These are phyloP conservation scores for Carassius carassius DNA, from an alignment of 2,113 vertebrate genomes.

Conservation along the genomic window DNA sequence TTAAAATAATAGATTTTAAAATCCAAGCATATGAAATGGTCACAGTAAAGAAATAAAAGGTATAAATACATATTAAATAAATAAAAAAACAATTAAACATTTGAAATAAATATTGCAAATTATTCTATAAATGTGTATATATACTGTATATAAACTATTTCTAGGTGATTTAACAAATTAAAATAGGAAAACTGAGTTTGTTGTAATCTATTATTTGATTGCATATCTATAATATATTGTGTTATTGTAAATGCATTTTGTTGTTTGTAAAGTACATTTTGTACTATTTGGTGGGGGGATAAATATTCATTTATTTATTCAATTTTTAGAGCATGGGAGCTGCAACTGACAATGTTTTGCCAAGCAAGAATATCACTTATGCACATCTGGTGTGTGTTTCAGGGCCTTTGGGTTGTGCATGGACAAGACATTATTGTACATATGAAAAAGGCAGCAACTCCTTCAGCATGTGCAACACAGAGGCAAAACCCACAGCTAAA, in stretches of 20 bases:
- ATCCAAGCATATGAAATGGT: not conserved
- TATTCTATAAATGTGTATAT: not conserved
- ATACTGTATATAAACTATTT: too few relatives aligned
- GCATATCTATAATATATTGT: not conserved
- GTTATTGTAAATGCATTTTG: not conserved
- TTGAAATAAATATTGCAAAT: not conserved
- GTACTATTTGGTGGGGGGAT: not conserved
- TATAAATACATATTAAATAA: not conserved
- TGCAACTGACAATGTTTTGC: not conserved
- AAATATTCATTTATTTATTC: too few relatives aligned
- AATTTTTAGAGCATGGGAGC: not conserved
- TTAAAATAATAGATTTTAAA: not conserved
- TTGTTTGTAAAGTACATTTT: not conserved
- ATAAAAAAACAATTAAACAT: not conserved
- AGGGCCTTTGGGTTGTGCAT: conserved; percentile 95
- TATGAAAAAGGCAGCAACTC: conserved; percentile 90
- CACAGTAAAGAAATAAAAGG: not conserved
- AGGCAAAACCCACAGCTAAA: conserved; percentile 88
- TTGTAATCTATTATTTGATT: not conserved
- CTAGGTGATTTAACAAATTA: not conserved
- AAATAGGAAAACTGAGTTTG: not conserved
- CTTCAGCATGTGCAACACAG: conserved; percentile 89
- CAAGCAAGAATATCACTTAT: not conserved
- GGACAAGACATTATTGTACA: conserved; percentile 94
- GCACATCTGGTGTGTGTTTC: not conserved